Percentiles rank a stretch among this genome's conserved stretches.
Conservation (phyloP, 2,797 vertebrate genomes). For the Otus scops region DNA sequence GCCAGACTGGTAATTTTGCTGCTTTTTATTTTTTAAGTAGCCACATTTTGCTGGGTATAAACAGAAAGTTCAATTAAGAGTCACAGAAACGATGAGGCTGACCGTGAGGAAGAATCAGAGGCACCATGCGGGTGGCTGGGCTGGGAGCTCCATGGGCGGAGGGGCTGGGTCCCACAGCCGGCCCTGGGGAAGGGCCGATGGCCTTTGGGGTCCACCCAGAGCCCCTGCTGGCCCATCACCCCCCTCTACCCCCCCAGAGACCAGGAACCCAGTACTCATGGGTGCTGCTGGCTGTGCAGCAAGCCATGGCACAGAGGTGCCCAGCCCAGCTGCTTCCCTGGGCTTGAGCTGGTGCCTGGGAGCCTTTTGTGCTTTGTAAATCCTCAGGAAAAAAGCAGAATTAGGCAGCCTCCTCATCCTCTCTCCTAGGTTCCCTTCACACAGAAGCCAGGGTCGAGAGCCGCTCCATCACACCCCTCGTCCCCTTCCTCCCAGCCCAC, state of each 20-base stretch:
- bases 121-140: fast-evolving
- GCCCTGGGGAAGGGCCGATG: background rate
- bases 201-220: too few relatives aligned
- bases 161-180: too few relatives aligned
- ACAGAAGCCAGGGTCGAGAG: background rate
- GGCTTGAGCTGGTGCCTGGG: background rate
- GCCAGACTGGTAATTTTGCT: background rate
- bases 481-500: background rate
- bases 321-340: fast-evolving
- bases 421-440: background rate
- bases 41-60: background rate
- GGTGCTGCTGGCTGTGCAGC: fast-evolving
- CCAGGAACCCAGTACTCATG: background rate
- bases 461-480: fast-evolving
- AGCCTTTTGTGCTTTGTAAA: background rate
- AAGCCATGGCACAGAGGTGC: fast-evolving
- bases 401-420: fast-evolving
- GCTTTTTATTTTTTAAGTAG: background rate
- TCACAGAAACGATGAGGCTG: background rate
- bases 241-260: background rate
- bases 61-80: background rate
- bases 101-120: background rate
- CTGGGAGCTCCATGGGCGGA: too few relatives aligned
- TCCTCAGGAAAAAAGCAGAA: background rate
- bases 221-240: fast-evolving